A percentile compares a stretch with the other conserved stretches of the same genome.
Evolutionary conservation across 2,797 vertebrate genomes (phyloP).

Genomic region (Falco concolor): DNA sequence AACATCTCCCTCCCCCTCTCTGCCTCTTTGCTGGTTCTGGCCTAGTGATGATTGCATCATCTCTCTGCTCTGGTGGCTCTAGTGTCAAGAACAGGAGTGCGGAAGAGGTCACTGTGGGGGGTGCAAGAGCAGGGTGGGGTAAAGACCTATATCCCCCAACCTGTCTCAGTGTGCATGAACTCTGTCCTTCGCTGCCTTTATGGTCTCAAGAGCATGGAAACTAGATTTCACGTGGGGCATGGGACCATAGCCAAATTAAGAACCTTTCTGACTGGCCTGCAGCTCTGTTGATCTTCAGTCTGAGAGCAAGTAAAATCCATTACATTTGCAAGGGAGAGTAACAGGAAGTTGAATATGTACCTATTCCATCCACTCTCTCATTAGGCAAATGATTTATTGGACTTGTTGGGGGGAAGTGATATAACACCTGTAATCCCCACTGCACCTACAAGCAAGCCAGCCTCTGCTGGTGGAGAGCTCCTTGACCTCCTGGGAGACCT

Average conservation of each 20-base stretch:
- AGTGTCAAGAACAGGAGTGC: background rate
- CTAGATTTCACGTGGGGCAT: background rate
- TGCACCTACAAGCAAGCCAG: conserved; percentile 84
- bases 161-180: background rate
- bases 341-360: background rate
- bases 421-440: conserved; percentile 91
- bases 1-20: background rate
- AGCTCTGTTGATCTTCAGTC: background rate
- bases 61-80: background rate
- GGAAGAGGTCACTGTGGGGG: background rate
- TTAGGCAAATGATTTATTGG: conserved; percentile 95
- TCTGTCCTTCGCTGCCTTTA: background rate
- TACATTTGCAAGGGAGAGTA: background rate
- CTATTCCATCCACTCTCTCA: background rate
- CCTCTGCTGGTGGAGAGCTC: conserved; percentile 91
- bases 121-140: background rate
- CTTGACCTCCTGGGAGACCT: conserved; percentile 95
- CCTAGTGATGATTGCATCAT: background rate
- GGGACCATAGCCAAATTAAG: background rate
- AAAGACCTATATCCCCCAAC: background rate
- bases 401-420: conserved; percentile 90
- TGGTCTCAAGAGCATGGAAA: background rate
- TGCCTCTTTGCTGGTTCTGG: background rate
- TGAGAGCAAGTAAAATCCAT: background rate
- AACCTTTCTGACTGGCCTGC: background rate